These are phyloP conservation scores for Xyrauchen texanus DNA, from an alignment of 2,113 vertebrate species.

Conservation along the genomic window DNA sequence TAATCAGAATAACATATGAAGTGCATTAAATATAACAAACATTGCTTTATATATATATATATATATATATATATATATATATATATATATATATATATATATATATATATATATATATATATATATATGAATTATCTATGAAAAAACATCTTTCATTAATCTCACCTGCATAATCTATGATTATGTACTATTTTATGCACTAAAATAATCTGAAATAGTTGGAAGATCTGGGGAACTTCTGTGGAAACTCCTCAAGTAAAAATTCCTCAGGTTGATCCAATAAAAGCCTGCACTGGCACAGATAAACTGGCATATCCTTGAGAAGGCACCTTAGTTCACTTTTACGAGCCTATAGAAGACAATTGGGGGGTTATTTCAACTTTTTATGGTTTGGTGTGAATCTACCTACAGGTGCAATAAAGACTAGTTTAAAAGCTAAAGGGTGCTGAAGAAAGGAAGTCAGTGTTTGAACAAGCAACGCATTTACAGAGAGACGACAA, in stretches of 20 bases:
- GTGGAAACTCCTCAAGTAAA: slow-evolving; percentile 2
- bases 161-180: no score
- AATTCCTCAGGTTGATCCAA: neutral
- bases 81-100: no score
- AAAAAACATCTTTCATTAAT: no score
- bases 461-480: neutral
- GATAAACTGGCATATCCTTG: neutral
- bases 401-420: neutral
- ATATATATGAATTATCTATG: no score
- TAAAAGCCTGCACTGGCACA: neutral
- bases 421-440: neutral
- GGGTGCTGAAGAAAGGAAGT: neutral
- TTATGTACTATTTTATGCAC: neutral
- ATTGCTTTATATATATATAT: no score
- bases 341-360: neutral
- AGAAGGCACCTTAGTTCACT: neutral
- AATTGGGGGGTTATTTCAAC: neutral
- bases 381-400: neutral
- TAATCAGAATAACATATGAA: neutral
- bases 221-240: slow-evolving; percentile 14
- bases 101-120: no score
- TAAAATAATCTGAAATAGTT: neutral
- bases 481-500: neutral
- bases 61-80: no score
- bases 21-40: no score